Evolutionary conservation across 2,888 invertebrate genomes (phyloP), one percentile per base, ranked within the genome.

Genomic region (Meloe dianella): DNA sequence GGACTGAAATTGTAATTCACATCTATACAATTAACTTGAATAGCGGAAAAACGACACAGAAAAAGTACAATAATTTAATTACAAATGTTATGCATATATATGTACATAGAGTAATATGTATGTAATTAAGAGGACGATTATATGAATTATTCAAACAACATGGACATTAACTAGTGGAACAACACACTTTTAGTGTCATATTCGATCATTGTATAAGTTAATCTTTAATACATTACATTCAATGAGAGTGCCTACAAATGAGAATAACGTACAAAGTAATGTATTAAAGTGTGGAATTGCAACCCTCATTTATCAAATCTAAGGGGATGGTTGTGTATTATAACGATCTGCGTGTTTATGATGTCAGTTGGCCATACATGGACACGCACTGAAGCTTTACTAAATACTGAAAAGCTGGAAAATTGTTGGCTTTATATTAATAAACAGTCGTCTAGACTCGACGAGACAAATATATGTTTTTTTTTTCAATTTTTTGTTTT

Each of bases 71-170:
- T 22, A 51, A 51, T 51, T 51, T 51, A 51, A 22, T 22, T 12
- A 22, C 22, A 51, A 51, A 22, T 24, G 47, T 9, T 20, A 17
- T 51, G 10, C 22, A 24, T 10, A 51, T 24, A 24, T 12, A 41
- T 12, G n/a, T n/a, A 41, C 7, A 5, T 35, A 35, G 14, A 4
- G 35, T 12, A 35, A 35, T 35, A 22, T 51, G 51, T 12, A 51
- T 24, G 20, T 51, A 51, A 51, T 51, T 3, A 51, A 51, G 22
- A 12, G 61, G 51, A 54, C 58, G 65, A 64, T 65, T 59, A 29
- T 65, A 68, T 68, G 68, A 68, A 68, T 68, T 61, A 68, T 68
- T 68, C 68, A 68, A 57, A 68, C 62, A 59, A 29, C 64, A 57
- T 56, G 64, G 61, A 47, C 58, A 65, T 65, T 65, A 68, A 14